Conservation (phyloP, 2,888 invertebrate species). For the Lepidochitona cinerea region DNA sequence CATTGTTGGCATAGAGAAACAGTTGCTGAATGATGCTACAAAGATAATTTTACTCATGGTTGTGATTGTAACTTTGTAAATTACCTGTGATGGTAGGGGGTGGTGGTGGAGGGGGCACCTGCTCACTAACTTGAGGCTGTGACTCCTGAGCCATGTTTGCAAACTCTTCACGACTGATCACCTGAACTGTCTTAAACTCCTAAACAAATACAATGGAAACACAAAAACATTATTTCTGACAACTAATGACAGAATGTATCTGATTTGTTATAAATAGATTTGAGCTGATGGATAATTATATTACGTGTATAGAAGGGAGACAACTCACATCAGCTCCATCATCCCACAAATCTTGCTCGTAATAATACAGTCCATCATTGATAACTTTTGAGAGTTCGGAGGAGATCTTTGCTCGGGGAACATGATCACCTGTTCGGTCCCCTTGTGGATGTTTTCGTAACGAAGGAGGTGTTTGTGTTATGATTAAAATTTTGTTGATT, state of each 20-base stretch:
- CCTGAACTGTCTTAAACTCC: constrained; percentile 81
- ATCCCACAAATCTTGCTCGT: constrained; percentile 95
- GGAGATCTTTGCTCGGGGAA: constrained; percentile 91
- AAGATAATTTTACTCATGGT: no score
- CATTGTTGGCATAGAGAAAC: no score
- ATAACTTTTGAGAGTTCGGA: constrained; percentile 96
- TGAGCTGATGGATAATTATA: no score
- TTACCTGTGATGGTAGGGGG: constrained; percentile 75
- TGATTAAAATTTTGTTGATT: constrained; percentile 93
- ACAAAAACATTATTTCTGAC: no score
- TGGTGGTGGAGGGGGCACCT: constrained; percentile 81
- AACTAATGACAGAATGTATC: no score
- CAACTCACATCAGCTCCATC: constrained; percentile 63
- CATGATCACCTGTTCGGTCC: constrained; percentile 92
- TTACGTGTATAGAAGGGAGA: no score
- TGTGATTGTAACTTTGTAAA: no score
- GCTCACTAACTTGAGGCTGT: constrained; percentile 73
- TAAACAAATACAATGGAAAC: constrained; percentile 31
- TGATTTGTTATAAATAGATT: no score
- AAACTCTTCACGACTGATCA: constrained; percentile 91
- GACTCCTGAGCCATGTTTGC: constrained; percentile 80
- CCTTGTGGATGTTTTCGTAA: constrained; percentile 87
- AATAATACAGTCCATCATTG: constrained; percentile 95
- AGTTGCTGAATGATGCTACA: no score
- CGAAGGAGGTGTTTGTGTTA: constrained; percentile 82